A percentile compares a stretch with the other conserved stretches of the same genome.
Conservation (phyloP, 2,113 vertebrate genomes). For the Podarcis cretensis region DNA sequence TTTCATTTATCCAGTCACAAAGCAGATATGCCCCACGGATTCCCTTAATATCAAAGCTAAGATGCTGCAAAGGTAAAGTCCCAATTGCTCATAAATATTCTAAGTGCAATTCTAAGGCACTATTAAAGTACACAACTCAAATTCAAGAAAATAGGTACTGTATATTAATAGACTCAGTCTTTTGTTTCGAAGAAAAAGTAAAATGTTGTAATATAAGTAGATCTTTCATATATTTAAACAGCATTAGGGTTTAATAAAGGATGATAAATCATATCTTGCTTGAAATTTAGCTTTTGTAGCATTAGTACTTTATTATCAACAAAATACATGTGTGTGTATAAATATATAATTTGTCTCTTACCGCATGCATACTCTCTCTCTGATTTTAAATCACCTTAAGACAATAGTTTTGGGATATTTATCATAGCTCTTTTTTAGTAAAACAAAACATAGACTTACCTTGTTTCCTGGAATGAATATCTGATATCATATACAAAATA, state of each 20-base stretch:
- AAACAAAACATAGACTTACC: neutral
- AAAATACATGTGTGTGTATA: neutral
- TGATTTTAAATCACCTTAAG: neutral
- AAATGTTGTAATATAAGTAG: neutral
- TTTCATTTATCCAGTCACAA: slow-evolving; percentile 68
- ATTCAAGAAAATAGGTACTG: slow-evolving; percentile 44
- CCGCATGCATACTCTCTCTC: neutral
- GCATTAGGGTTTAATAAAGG: neutral
- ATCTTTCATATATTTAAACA: neutral
- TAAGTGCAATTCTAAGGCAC: neutral
- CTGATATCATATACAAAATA: slow-evolving; percentile 9
- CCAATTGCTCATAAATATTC: slow-evolving; percentile 65
- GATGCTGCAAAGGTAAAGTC: slow-evolving; percentile 49
- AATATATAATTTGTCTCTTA: neutral
- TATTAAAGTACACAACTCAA: neutral
- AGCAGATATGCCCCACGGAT: slow-evolving; percentile 41
- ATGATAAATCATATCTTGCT: neutral
- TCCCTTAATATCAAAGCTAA: slow-evolving; percentile 56
- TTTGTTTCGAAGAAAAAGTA: neutral
- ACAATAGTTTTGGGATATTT: slow-evolving; percentile 17
- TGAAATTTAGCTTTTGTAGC: neutral
- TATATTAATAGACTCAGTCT: neutral
- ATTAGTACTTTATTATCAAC: neutral
- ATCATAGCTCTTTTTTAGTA: slow-evolving; percentile 11
- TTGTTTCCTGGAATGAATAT: slow-evolving; percentile 18